Base-by-base conservation (phyloP, 2,888 invertebrate species). In the Vesta saturnalis region DNA sequence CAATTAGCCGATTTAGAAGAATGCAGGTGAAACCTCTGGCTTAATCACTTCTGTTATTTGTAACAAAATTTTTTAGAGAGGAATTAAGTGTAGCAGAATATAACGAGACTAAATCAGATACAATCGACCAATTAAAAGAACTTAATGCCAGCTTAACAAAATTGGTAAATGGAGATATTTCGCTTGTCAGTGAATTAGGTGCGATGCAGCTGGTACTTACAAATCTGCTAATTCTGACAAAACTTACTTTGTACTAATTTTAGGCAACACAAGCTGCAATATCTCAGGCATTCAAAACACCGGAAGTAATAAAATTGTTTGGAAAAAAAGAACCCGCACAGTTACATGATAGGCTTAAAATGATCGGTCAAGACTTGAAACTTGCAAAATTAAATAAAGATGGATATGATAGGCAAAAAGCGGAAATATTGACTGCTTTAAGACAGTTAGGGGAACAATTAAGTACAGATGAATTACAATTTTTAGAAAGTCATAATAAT, bases 201-300 rank as follows among this genome's bases (percentile, higher is more conserved):
- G 86, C 89, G 10, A 88, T 92, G 83, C 90, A 91, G 81, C 79
- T 90, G 83, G 91, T 90, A 84, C 77, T 22, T 14, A 1, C 18
- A 10, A 10, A 1, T 55, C 5, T 22, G 14, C n/a, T 22, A n/a
- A n/a, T n/a, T n/a, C n/a, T n/a, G n/a, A n/a, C n/a, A n/a, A n/a
- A n/a, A n/a, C n/a, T n/a, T n/a, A n/a, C n/a, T n/a, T n/a, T n/a
- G n/a, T n/a, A n/a, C n/a, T 1, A 64, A 64, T 79, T 81, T 62
- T 76, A 91, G 91, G 91, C 91, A 1, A 91, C 91, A 22, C 90
- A 89, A 82, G 90, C 91, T 72, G 92, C 92, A 8, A 91, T 93
- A 59, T 90, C 90, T 69, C 86, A 89, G 76, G 92, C 92, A 1
- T 92, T 92, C 79, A 87, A 90, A 82, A 92, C 92, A 0, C 91